Evolutionary conservation across 2,113 vertebrate genomes (phyloP).

Genomic region (Triplophysa tibetana): DNA sequence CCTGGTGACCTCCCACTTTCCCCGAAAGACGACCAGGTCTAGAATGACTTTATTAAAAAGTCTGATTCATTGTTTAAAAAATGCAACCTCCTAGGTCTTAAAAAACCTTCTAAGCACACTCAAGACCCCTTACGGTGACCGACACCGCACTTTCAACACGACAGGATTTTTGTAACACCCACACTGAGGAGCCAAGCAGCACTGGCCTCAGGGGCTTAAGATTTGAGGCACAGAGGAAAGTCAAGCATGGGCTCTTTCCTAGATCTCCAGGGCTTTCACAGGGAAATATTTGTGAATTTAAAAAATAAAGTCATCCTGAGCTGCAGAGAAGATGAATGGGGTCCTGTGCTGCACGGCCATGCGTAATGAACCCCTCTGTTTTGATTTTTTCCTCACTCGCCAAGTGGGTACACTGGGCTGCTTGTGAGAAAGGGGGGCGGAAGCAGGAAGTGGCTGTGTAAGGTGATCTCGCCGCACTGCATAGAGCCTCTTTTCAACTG

Average conservation of each 20-base stretch:
- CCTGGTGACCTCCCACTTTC: constrained; percentile 12
- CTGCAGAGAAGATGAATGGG: constrained; percentile 75
- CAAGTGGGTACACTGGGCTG: constrained; percentile 71
- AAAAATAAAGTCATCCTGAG: constrained; percentile 69
- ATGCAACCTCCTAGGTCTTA: constrained; percentile 30
- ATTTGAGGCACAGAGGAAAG: constrained; percentile 52
- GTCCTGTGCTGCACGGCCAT: constrained; percentile 74
- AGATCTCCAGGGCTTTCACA: constrained; percentile 57
- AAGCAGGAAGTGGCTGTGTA: constrained; percentile 83
- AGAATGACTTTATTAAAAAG: constrained; percentile 1
- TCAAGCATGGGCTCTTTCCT: constrained; percentile 52
- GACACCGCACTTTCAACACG: constrained; percentile 20
- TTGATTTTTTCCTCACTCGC: constrained; percentile 61
- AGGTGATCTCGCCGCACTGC: constrained; percentile 74
- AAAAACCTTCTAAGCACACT: constrained; percentile 18
- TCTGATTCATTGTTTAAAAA: neutral
- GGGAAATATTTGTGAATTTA: constrained; percentile 69
- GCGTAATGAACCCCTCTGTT: constrained; percentile 80
- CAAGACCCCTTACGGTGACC: constrained; percentile 46
- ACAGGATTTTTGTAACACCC: constrained; percentile 17
- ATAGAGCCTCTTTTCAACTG: constrained; percentile 80
- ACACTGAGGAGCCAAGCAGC: constrained; percentile 49
- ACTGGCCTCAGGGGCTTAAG: constrained; percentile 46
- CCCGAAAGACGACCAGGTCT: constrained; percentile 27
- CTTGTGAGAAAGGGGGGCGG: constrained; percentile 76